Conservation (phyloP, 2,888 invertebrate genomes). For the Heteromurus nitidus region DNA sequence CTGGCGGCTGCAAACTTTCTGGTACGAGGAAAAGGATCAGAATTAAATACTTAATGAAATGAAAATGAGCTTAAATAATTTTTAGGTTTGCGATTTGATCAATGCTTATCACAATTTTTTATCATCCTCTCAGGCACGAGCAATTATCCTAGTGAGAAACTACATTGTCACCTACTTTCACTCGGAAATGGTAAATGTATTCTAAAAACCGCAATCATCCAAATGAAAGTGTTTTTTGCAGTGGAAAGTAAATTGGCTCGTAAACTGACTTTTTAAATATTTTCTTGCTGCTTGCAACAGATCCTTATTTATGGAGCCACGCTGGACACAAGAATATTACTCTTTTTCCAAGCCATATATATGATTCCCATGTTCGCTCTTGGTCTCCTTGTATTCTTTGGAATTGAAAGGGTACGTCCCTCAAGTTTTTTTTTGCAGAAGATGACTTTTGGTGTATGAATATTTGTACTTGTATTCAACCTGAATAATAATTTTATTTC, state of each 20-base stretch:
- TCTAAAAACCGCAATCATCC: background rate
- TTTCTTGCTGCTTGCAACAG: slow-evolving; percentile 2
- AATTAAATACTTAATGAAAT: too few relatives aligned
- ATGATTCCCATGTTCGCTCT: slow-evolving; percentile 65
- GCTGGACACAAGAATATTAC: slow-evolving; percentile 58
- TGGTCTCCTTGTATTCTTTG: slow-evolving; percentile 58
- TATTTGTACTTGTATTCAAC: too few relatives aligned
- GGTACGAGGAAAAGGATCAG: slow-evolving; percentile 32
- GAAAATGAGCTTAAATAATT: too few relatives aligned
- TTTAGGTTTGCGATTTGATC: too few relatives aligned
- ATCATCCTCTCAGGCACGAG: slow-evolving; percentile 53
- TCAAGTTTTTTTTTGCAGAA: background rate
- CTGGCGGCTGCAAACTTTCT: slow-evolving; percentile 64
- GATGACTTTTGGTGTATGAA: background rate
- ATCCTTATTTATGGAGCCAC: slow-evolving; percentile 62
- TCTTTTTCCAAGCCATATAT: slow-evolving; percentile 66
- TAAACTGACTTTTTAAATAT: slow-evolving; percentile 6
- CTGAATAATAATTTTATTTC: too few relatives aligned
- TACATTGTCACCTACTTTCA: slow-evolving; percentile 58
- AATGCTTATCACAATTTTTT: too few relatives aligned
- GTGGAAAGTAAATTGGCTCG: background rate
- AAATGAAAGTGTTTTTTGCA: too few relatives aligned
- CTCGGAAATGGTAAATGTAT: slow-evolving; percentile 62
- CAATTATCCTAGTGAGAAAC: slow-evolving; percentile 51
- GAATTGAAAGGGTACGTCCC: slow-evolving; percentile 61